Evolutionary conservation across 2,888 invertebrate genomes (phyloP).

Genomic region (Selenia dentaria): DNA sequence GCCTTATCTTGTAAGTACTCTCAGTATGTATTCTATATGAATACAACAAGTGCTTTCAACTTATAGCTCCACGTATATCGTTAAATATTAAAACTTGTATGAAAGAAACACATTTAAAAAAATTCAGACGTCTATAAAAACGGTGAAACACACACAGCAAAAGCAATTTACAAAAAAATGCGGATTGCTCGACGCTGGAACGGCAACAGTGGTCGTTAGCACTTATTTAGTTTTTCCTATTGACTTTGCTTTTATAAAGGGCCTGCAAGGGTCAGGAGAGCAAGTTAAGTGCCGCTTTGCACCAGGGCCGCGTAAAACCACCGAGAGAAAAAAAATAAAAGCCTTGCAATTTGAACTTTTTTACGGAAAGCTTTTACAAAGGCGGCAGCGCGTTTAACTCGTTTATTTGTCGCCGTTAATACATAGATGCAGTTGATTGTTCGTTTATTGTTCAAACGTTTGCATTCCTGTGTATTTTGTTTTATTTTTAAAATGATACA

Average conservation of each 20-base stretch:
- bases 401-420: constrained; percentile 43
- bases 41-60: too few species aligned
- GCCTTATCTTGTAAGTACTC: too few species aligned
- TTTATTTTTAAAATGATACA: too few species aligned
- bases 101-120: too few species aligned
- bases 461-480: too few species aligned
- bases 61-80: too few species aligned
- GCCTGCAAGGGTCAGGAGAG: constrained; percentile 50
- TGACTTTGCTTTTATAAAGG: constrained; percentile 48
- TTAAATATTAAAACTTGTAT: too few species aligned
- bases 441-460: constrained; percentile 37
- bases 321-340: constrained; percentile 44
- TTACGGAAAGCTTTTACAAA: constrained; percentile 65
- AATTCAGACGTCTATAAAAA: neutral
- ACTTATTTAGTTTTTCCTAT: constrained; percentile 48
- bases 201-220: constrained; percentile 38
- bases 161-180: constrained; percentile 7
- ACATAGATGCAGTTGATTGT: constrained; percentile 50
- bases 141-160: neutral
- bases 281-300: constrained; percentile 65
- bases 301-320: constrained; percentile 55
- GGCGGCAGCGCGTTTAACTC: constrained; percentile 55
- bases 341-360: constrained; percentile 57
- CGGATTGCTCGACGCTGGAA: constrained; percentile 11
- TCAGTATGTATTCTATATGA: too few species aligned